Conservation (phyloP, 2,113 vertebrate genomes). For the Erythrolamprus reginae region DNA sequence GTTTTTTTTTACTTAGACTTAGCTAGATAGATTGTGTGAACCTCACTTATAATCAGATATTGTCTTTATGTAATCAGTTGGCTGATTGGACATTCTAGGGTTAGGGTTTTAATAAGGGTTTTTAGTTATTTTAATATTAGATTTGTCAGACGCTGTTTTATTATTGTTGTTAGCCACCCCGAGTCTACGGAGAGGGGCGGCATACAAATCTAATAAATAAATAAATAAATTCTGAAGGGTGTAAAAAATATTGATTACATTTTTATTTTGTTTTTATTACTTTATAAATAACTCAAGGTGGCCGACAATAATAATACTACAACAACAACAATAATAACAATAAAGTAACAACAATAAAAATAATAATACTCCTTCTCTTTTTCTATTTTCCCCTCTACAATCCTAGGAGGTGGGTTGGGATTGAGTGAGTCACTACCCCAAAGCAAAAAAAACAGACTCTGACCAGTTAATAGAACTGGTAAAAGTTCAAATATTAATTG, state of each 20-base stretch:
- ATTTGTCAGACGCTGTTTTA: too few relatives aligned
- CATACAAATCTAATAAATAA: too few relatives aligned
- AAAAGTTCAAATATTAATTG: not conserved
- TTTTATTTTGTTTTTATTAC: not conserved
- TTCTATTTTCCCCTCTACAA: not conserved
- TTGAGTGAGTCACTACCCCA: not conserved
- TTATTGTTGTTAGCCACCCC: too few relatives aligned
- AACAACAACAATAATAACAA: too few relatives aligned
- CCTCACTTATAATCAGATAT: not conserved
- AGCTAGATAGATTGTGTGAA: not conserved
- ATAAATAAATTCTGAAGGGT: too few relatives aligned
- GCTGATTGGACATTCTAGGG: not conserved
- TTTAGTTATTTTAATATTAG: too few relatives aligned
- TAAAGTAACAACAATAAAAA: too few relatives aligned
- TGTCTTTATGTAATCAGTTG: not conserved
- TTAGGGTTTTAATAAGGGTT: too few relatives aligned
- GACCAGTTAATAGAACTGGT: not conserved
- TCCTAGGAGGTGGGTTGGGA: not conserved
- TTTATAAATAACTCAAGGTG: not conserved
- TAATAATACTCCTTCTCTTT: not conserved
- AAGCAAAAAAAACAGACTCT: not conserved
- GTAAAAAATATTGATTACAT: not conserved
- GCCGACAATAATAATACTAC: not conserved
- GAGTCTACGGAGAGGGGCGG: too few relatives aligned
- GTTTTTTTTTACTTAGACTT: not conserved